Evolutionary conservation across 1,140 invertebrate species (phyloP), one percentile per base, ranked within the genome.

Genomic region (Vollenhovia emeryi): DNA sequence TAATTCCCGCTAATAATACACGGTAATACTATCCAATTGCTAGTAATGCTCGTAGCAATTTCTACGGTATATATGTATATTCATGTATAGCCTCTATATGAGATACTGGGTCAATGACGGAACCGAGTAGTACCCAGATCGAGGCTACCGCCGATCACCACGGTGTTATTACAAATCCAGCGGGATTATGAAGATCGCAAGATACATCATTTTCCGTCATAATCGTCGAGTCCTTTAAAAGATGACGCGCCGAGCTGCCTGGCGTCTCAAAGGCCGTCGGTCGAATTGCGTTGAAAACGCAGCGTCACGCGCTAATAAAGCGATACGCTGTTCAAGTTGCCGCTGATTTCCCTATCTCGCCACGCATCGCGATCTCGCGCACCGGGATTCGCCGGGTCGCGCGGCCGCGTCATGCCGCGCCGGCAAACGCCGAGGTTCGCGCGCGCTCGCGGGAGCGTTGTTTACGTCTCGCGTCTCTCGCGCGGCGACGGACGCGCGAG

Each of bases 381-480:
- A 27, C 7, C 33, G 13, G 8, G 21, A 36, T 30, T 24, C 33
- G 33, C 2, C 13, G 24, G 21, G 33, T 40, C 52, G 30, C 11
- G 40, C 36, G 4, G 36, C n/a, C n/a, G 33, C 6, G 18, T 15
- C 11, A 73, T 45, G 43, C 33, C 30, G 30, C 11, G 13, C 59
- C 68, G 43, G 64, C n/a, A 48, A 24, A 50, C 59, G 27, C n/a
- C 43, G 8, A 27, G 13, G 40, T 57, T 59, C 59, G 57, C 73
- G 24, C 27, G 59, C 74, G 43, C 48, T 24, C 52, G 52, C 69
- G 18, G 11, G 30, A n/a, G 60, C 57, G 40, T 88, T 88, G 87
- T 88, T 88, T 88, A 88, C 87, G 71, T 88, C 87, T 83, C 73
- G 62, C 18, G 33, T 55, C 73, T 62, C 59, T 48, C n/a, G n/a